Base-by-base conservation (phyloP, 2,113 vertebrate species). In the Corythornis cristatus region DNA sequence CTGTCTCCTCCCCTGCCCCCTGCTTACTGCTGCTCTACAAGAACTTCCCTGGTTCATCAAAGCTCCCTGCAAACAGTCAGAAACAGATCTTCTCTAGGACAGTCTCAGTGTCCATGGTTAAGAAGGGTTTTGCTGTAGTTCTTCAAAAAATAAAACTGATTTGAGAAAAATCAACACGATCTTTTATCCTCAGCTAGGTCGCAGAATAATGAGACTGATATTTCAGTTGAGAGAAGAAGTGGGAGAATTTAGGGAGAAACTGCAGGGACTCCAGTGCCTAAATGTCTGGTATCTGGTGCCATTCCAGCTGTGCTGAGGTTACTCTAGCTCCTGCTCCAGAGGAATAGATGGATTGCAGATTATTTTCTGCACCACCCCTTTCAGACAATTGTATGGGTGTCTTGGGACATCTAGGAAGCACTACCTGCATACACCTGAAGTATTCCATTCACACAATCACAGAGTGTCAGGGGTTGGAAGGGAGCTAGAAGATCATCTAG, bases 21-120 rank as follows among this genome's bases (percentile, higher is more conserved):
- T 66, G 26, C 12, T 50, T 46, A 7, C 25, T 50, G 33, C 22
- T 64, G 31, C 6, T 51, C 48, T 51, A 51, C 60, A 76, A 48
- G 25, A 86, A 57, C 58, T 73, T 88, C 17, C 3, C 11, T 17
- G 48, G 35, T 25, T 23, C 57, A 51, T 64, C 26, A 45, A 84
- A 90, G 21, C 2, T 8, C 3, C 13, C 37, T 56, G 1, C 6
- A 33, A 81, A 26, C 25, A 46, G 11, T 35, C 70, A 93, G 43
- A 75, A 74, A 56, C 25, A 25, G 1, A 7, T 17, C 14, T 20
- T 17, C 16, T 50, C 28, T 51, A 4, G 0, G 2, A 37, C 19
- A 31, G 56, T 8, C 2, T 43, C 15, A 16, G 22, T 5, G 11
- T 45, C 22, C 25, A 8, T 28, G 9, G 19, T 84, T 12, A 83